Conservation (phyloP, 2,888 invertebrate genomes). For the Cephus pygmeus region DNA sequence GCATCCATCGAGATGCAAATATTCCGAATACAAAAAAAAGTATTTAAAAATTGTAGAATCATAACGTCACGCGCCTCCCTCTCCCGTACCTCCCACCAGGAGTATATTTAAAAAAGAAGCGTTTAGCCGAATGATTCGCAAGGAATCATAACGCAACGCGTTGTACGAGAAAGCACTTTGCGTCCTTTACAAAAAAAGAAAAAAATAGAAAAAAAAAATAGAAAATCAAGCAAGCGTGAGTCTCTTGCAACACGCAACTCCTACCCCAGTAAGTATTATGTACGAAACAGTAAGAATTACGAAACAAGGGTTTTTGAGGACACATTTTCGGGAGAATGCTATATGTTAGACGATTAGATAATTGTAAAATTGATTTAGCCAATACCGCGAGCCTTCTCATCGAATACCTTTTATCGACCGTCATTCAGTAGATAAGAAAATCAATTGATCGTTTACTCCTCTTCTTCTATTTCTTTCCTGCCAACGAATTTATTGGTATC, state of each 20-base stretch:
- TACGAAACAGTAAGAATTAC: neutral
- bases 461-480: neutral
- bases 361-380: constrained; percentile 13
- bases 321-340: constrained; percentile 1
- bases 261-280: constrained; percentile 4
- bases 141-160: neutral
- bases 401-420: constrained; percentile 10
- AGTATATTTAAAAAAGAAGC: neutral
- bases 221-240: neutral
- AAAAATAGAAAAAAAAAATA: neutral
- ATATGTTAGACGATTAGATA: constrained; percentile 16
- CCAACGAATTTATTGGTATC: neutral
- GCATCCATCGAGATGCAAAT: neutral
- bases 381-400: constrained; percentile 10
- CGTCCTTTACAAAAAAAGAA: neutral
- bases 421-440: neutral
- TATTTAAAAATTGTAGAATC: neutral
- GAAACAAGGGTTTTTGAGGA: neutral
- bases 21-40: neutral
- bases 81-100: neutral
- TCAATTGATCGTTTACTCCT: neutral
- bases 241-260: constrained; percentile 1
- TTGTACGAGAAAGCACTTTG: constrained; percentile 4
- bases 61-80: neutral
- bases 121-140: neutral